These are phyloP conservation scores for Miichthys miiuy DNA, from an alignment of 2,797 vertebrate genomes.

Conservation along the genomic window DNA sequence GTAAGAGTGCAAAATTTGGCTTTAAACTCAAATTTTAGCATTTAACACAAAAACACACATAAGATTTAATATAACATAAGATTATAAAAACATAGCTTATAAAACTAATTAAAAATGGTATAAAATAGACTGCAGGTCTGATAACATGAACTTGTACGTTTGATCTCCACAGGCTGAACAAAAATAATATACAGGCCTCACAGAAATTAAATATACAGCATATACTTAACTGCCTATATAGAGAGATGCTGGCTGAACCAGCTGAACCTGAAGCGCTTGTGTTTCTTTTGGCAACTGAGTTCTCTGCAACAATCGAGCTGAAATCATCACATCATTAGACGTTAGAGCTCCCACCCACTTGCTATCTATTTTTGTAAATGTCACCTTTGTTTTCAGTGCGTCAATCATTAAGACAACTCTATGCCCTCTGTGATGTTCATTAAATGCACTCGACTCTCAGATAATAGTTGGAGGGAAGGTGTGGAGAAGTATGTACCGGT, in stretches of 20 bases:
- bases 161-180: constrained; percentile 15
- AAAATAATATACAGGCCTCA: constrained; percentile 21
- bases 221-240: background rate
- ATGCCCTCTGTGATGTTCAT: background rate
- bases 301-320: constrained; percentile 17
- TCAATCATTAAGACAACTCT: constrained; percentile 6
- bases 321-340: constrained; percentile 12
- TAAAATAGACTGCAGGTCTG: constrained; percentile 30
- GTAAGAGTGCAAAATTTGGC: background rate
- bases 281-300: constrained; percentile 31
- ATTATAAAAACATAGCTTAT: constrained; percentile 40
- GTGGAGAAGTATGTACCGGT: background rate
- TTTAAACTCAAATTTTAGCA: constrained; percentile 9
- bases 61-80: background rate
- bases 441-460: background rate
- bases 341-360: constrained; percentile 12
- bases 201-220: background rate
- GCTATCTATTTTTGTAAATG: background rate
- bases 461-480: constrained; percentile 12
- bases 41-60: constrained; percentile 6
- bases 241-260: constrained; percentile 39
- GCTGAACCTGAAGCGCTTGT: constrained; percentile 53
- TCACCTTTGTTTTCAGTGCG: constrained; percentile 13
- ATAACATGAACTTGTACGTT: constrained; percentile 28
- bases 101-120: constrained; percentile 42